A percentile compares a stretch with the other conserved stretches of the same genome.
These are phyloP conservation scores for Eptatretus atami DNA, from an alignment of 2,797 vertebrate genomes.

Conservation along the genomic window DNA sequence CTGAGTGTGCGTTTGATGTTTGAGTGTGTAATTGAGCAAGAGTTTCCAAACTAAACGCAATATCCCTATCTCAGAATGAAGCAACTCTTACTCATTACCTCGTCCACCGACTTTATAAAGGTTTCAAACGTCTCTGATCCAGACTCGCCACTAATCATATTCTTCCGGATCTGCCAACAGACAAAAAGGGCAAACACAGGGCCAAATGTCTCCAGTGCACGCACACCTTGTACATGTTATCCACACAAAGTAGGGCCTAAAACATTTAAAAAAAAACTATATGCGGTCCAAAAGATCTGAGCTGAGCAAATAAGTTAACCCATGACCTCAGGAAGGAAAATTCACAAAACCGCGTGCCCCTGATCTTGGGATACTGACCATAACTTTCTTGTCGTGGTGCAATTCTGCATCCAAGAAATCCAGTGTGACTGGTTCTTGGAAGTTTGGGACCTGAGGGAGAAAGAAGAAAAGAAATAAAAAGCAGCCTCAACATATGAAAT, in stretches of 20 bases:
- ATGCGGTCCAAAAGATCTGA: neutral
- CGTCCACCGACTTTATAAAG: conserved; percentile 1
- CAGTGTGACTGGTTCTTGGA: conserved; percentile 87
- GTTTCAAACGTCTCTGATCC: conserved; percentile 2
- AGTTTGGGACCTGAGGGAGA: conserved; percentile 40
- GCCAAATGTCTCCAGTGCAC: too few relatives aligned
- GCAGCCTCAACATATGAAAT: too few relatives aligned
- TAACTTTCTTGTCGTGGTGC: conserved; percentile 86
- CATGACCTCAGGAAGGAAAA: neutral
- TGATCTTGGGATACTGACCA: conserved; percentile 23
- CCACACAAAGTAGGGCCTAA: too few relatives aligned
- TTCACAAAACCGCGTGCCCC: neutral
- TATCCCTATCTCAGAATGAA: too few relatives aligned
- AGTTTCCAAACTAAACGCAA: too few relatives aligned
- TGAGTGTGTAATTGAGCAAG: too few relatives aligned
- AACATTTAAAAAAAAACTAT: neutral
- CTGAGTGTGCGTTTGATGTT: too few relatives aligned
- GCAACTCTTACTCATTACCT: neutral
- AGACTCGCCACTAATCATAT: conserved; percentile 1
- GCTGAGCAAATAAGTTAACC: neutral
- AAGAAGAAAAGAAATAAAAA: neutral
- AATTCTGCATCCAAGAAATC: conserved; percentile 87
- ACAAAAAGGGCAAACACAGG: neutral
- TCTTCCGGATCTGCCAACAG: neutral
- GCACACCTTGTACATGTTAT: too few relatives aligned